A percentile compares a stretch with the other conserved stretches of the same genome.
phyloP scores from a whole-genome alignment of 2,113 vertebrate genomes.

The Pollachius pollachius region DNA sequence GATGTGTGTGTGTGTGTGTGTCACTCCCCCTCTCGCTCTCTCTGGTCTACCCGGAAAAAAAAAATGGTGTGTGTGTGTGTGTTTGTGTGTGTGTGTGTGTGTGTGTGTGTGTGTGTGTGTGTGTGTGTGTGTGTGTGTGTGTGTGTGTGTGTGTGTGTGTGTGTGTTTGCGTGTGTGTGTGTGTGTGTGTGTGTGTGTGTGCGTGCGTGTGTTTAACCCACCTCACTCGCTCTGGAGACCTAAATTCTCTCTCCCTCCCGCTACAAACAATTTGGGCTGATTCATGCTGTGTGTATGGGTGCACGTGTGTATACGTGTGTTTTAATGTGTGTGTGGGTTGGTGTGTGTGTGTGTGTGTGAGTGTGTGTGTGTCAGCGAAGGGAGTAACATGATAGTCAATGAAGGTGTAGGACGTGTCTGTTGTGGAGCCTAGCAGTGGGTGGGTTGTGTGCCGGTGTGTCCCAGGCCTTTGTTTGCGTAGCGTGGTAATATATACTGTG shows the following conservation, averaged over 20 bases:
- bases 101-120: no score
- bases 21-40: no score
- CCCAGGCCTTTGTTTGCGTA: conserved; percentile 28
- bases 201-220: neutral
- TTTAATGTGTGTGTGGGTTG: conserved; percentile 3
- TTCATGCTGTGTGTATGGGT: conserved; percentile 15
- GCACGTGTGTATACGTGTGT: conserved; percentile 8
- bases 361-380: conserved; percentile 7
- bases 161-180: no score
- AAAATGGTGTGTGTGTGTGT: neutral
- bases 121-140: neutral
- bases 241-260: conserved; percentile 29
- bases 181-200: no score
- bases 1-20: neutral
- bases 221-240: conserved; percentile 22
- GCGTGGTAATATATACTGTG: conserved; percentile 1
- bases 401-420: neutral
- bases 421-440: neutral
- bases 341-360: neutral
- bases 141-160: neutral
- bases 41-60: no score
- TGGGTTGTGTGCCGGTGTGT: neutral
- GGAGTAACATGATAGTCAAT: conserved; percentile 21
- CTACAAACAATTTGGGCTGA: conserved; percentile 28
- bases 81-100: no score